These are phyloP conservation scores for Cheilinus undulatus DNA, from an alignment of 2,113 vertebrate species.

Conservation along the genomic window DNA sequence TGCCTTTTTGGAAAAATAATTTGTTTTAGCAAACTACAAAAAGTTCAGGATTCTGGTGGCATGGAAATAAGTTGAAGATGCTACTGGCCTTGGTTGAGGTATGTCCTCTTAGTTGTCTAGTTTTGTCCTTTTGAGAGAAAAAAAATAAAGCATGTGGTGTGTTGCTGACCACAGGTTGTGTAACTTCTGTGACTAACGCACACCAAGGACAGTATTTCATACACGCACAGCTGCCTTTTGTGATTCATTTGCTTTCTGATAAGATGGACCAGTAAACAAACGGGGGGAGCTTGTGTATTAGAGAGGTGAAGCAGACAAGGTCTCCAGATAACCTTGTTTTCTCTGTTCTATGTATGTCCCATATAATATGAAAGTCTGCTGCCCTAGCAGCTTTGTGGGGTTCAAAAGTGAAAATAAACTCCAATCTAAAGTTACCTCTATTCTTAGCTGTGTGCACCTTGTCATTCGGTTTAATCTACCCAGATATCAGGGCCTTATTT, in stretches of 20 bases:
- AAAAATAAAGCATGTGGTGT: not conserved
- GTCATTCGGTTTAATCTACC: conserved; percentile 36
- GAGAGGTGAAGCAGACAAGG: conserved; percentile 59
- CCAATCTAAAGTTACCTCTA: conserved; percentile 22
- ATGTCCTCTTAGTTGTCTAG: not conserved
- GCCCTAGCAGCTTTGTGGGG: not conserved
- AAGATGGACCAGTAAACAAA: conserved; percentile 58
- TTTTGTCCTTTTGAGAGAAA: not conserved
- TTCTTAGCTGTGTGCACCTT: not conserved
- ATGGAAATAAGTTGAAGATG: too few relatives aligned
- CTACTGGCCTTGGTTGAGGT: not conserved
- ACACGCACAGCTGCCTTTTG: conserved; percentile 29
- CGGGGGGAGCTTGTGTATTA: conserved; percentile 40
- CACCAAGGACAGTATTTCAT: conserved; percentile 49
- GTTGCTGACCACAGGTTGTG: conserved; percentile 18
- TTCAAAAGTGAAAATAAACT: not conserved
- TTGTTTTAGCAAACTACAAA: too few relatives aligned
- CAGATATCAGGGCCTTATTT: conserved; percentile 46
- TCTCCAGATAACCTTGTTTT: conserved; percentile 69
- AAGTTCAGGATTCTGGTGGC: too few relatives aligned
- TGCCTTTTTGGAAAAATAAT: too few relatives aligned
- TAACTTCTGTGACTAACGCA: conserved; percentile 22
- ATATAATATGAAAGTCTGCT: conserved; percentile 29
- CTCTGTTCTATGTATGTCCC: conserved; percentile 28
- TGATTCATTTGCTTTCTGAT: conserved; percentile 59